Conservation (phyloP, 2,797 vertebrate species). For the Poecilia wingei region DNA sequence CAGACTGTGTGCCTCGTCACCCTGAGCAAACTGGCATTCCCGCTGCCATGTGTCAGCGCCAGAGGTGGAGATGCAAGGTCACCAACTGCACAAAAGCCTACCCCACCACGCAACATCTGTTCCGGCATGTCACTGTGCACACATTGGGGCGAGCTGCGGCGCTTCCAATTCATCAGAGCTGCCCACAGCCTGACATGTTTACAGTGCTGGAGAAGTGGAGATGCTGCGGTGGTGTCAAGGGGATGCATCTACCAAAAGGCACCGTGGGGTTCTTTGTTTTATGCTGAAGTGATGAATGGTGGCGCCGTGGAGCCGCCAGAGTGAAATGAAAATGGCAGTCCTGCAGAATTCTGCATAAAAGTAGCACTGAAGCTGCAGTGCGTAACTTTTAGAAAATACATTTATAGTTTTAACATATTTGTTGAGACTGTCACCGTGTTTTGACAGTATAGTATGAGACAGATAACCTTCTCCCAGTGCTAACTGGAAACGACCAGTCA, state of each 20-base stretch:
- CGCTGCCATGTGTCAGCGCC: conserved; percentile 50
- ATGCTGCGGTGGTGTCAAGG: conserved; percentile 3
- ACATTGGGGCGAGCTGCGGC: conserved; percentile 22
- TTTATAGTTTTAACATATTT: too few relatives aligned
- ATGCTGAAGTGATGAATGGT: conserved; percentile 37
- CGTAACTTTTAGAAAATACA: too few relatives aligned
- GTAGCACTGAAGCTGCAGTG: too few relatives aligned
- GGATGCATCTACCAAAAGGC: conserved; percentile 25
- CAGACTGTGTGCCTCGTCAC: conserved; percentile 24
- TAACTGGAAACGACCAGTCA: too few relatives aligned
- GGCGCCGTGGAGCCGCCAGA: conserved; percentile 3
- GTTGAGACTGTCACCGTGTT: too few relatives aligned
- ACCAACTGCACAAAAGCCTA: conserved; percentile 35
- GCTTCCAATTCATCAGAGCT: conserved; percentile 45
- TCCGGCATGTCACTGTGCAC: conserved; percentile 17
- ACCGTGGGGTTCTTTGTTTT: conserved; percentile 27
- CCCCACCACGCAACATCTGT: conserved; percentile 28
- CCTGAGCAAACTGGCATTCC: conserved; percentile 29
- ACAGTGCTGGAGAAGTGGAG: conserved; percentile 35
- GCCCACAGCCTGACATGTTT: conserved; percentile 41
- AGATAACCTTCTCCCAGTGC: too few relatives aligned
- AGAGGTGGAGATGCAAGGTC: conserved; percentile 57
- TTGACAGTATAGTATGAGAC: too few relatives aligned
- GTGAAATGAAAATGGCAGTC: conserved; percentile 2
- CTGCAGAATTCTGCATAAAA: not conserved